Evolutionary conservation across 2,797 vertebrate genomes (phyloP).

Genomic region (Spea hammondii): DNA sequence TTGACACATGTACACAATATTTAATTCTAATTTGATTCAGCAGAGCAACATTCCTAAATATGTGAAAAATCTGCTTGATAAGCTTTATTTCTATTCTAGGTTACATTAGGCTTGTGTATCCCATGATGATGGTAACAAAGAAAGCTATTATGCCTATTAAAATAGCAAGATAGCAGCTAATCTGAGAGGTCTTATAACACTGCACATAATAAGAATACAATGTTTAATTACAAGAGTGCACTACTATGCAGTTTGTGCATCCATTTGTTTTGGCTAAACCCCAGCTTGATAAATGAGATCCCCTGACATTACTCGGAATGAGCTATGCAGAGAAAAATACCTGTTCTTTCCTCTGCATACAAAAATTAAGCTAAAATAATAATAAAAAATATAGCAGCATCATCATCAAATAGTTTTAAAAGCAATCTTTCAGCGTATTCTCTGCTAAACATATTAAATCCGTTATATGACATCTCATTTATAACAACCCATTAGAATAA

Average conservation of each 20-base stretch:
- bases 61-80: background rate
- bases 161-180: slow-evolving; percentile 25
- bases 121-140: slow-evolving; percentile 20
- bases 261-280: slow-evolving; percentile 21
- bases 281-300: slow-evolving; percentile 47
- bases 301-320: slow-evolving; percentile 32
- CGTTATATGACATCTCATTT: slow-evolving; percentile 23
- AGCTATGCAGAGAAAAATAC: slow-evolving; percentile 24
- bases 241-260: slow-evolving; percentile 38
- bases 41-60: background rate
- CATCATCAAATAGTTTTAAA: slow-evolving; percentile 25
- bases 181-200: slow-evolving; percentile 15
- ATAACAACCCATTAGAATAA: slow-evolving; percentile 23
- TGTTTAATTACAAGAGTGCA: slow-evolving; percentile 40
- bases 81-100: background rate
- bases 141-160: slow-evolving; percentile 34
- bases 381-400: slow-evolving; percentile 18
- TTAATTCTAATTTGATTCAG: background rate
- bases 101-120: slow-evolving; percentile 11
- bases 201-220: slow-evolving; percentile 37
- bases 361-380: slow-evolving; percentile 27
- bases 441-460: slow-evolving; percentile 13
- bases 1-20: background rate
- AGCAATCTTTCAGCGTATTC: slow-evolving; percentile 9
- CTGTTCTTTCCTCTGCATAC: slow-evolving; percentile 12